phyloP scores from a whole-genome alignment of 2,888 invertebrate genomes.

The Coleophora flavipennella region DNA sequence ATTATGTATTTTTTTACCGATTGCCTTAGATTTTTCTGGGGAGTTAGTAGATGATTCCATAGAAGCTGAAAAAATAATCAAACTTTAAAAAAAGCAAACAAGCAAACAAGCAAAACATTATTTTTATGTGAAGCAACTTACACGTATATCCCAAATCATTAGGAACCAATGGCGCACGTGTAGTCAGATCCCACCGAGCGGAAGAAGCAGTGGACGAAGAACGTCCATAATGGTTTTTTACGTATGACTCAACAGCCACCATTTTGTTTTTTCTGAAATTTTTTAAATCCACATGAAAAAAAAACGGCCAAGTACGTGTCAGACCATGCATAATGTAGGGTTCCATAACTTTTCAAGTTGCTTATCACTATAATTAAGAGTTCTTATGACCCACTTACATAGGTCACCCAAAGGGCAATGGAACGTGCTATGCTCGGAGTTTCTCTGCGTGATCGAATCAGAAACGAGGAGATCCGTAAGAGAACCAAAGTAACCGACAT shows the following conservation, averaged over 20 bases:
- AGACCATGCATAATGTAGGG: no score
- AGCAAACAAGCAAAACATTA: no score
- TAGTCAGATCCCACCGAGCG: slow-evolving; percentile 18
- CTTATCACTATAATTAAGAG: no score
- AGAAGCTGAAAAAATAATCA: slow-evolving; percentile 25
- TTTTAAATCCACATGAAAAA: neutral
- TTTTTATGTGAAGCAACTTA: neutral
- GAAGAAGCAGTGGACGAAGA: slow-evolving; percentile 6
- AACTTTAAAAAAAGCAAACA: neutral
- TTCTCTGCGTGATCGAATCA: no score
- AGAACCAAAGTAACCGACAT: no score
- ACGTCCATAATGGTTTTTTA: slow-evolving; percentile 36
- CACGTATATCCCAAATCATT: slow-evolving; percentile 10
- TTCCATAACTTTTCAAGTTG: no score
- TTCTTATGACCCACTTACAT: no score
- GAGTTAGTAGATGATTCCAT: slow-evolving; percentile 23
- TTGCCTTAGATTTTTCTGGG: slow-evolving; percentile 28
- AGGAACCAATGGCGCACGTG: slow-evolving; percentile 39
- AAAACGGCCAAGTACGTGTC: no score
- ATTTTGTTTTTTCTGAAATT: slow-evolving; percentile 35
- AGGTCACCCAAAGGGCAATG: no score
- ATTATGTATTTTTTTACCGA: slow-evolving; percentile 36
- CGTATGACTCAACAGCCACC: slow-evolving; percentile 44
- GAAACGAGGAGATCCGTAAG: no score
- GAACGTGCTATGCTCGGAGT: no score